phyloP scores from a whole-genome alignment of 2,113 vertebrate species.

The Piaya cayana region DNA sequence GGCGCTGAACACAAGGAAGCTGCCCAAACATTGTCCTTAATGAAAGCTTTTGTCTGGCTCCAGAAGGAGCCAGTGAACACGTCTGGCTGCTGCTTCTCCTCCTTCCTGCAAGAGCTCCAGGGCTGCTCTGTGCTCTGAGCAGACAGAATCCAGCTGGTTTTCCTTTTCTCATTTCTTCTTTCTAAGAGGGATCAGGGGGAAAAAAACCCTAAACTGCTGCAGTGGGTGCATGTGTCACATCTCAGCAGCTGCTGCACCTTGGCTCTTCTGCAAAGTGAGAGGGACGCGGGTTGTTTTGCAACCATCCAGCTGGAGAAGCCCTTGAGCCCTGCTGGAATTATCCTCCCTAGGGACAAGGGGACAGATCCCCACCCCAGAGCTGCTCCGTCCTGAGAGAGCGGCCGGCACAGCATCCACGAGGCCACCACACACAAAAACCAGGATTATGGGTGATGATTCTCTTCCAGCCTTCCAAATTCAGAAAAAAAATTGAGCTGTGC shows the following conservation, averaged over 20 bases:
- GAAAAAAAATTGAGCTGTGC: background rate
- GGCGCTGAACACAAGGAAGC: background rate
- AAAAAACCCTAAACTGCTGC: background rate
- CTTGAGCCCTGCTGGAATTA: background rate
- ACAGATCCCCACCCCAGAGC: background rate
- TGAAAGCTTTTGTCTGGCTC: background rate
- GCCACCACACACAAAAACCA: background rate
- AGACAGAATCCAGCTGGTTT: background rate
- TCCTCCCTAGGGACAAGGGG: background rate
- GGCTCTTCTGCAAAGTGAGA: background rate
- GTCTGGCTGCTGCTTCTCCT: background rate
- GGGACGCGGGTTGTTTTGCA: background rate
- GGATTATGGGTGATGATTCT: background rate
- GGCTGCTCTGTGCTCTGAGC: background rate
- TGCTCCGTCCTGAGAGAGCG: background rate
- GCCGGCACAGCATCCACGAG: background rate
- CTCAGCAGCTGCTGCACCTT: background rate
- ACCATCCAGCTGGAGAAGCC: accelerated
- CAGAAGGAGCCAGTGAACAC: background rate
- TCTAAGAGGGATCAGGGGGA: background rate
- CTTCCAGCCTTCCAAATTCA: background rate
- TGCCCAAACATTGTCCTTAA: background rate
- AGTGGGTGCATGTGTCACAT: background rate
- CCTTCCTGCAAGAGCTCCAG: background rate
- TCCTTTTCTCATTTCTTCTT: background rate